Percentiles rank a stretch among this genome's conserved stretches.
These are phyloP conservation scores for Malacoraja senta DNA, from an alignment of 2,797 vertebrate genomes.

Conservation along the genomic window DNA sequence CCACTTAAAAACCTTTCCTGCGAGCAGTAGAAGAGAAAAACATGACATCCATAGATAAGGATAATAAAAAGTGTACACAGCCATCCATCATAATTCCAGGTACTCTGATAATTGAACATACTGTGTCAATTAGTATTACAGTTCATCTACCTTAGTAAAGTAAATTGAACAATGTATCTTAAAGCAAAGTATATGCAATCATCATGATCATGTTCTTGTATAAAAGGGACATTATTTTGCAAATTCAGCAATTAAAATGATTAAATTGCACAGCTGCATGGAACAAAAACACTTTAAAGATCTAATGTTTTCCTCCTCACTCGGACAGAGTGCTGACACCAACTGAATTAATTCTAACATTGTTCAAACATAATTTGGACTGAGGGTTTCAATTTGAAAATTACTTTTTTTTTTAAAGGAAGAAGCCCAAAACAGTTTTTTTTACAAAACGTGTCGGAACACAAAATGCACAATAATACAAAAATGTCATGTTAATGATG, in stretches of 20 bases:
- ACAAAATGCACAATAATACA: not conserved
- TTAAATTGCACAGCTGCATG: not conserved
- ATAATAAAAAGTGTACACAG: not conserved
- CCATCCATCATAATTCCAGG: not conserved
- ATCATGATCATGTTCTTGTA: not conserved
- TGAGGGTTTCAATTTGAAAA: no score
- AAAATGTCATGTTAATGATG: not conserved
- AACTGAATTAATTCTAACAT: no score
- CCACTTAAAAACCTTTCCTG: constrained; percentile 20
- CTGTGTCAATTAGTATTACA: constrained; percentile 9
- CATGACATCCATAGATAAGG: not conserved
- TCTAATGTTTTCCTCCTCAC: constrained; percentile 28
- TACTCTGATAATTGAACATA: constrained; percentile 8
- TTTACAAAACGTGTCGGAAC: not conserved
- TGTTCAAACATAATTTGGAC: no score
- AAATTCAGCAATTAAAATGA: constrained; percentile 28
- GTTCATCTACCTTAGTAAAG: not conserved
- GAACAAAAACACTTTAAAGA: constrained; percentile 42
- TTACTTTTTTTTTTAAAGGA: no score
- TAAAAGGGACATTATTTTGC: constrained; percentile 19
- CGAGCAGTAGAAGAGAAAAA: constrained; percentile 8
- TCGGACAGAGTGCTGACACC: not conserved
- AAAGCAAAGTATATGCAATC: not conserved
- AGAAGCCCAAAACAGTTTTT: not conserved
- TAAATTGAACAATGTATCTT: not conserved